Percentiles rank a stretch among this genome's conserved stretches.
phyloP scores from a whole-genome alignment of 2,113 vertebrate species.

The Microcebus griseorufus region DNA sequence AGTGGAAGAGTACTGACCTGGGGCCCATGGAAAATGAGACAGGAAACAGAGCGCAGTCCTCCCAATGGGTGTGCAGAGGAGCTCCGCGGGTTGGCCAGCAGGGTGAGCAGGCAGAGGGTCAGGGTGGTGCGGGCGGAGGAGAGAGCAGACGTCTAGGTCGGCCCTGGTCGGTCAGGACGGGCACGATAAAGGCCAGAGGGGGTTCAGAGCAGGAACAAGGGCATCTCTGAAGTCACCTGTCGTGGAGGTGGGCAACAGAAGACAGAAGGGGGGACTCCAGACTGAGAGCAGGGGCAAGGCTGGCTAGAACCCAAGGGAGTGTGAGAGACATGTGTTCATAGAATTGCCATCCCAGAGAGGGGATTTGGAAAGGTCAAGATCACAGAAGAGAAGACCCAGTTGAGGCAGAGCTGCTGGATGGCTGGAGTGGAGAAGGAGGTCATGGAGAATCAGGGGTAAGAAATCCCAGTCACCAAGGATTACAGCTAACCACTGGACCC shows the following conservation, averaged over 20 bases:
- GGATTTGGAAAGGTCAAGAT: not conserved
- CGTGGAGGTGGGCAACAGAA: not conserved
- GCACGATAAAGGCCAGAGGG: not conserved
- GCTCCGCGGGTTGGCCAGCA: not conserved
- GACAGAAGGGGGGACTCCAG: not conserved
- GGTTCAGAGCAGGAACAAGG: not conserved
- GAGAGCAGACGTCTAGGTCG: too few species aligned
- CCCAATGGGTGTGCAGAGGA: not conserved
- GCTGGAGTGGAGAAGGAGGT: not conserved
- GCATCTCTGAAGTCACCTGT: not conserved
- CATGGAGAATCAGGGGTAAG: not conserved
- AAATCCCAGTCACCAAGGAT: not conserved
- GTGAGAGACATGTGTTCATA: not conserved
- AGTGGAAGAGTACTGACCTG: not conserved
- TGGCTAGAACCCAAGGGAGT: too few species aligned
- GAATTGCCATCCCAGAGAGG: not conserved
- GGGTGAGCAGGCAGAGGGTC: not conserved
- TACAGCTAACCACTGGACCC: not conserved
- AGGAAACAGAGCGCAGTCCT: not conserved
- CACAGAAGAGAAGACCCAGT: not conserved
- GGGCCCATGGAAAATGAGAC: not conserved
- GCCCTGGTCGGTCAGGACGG: too few species aligned
- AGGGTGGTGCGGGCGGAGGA: not conserved
- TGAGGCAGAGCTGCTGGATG: not conserved
- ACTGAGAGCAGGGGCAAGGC: not conserved